Evolutionary conservation across 2,888 invertebrate species (phyloP), one percentile per base, ranked within the genome.

Genomic region (Habroteleia sp.): DNA sequence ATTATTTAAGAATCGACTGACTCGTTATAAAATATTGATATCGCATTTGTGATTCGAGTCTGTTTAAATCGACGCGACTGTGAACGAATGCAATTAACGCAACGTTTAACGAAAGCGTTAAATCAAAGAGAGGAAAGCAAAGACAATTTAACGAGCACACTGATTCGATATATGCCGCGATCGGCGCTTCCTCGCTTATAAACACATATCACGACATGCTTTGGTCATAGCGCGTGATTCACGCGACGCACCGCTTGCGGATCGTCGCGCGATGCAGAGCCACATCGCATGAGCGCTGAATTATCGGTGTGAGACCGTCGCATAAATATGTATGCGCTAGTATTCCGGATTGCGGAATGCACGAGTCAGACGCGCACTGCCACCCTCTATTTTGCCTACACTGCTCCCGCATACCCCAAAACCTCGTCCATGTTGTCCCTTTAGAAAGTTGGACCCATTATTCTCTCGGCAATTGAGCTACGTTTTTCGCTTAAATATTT

Each of bases 251-350:
- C 41, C 46, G 37, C 60, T 50, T 52, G 71, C 71, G 73, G 46
- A 60, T 37, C 56, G 73, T 66, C 54, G 73, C 69, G 65, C 71
- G 63, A 66, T 78, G 79, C 79, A 77, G 77, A 81, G 76, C 74
- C 77, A 77, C 81, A 82, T 84, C 80, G 85, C 84, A 82, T 82
- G 85, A 84, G 85, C 81, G 81, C 75, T 85, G 83, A 85, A 85
- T 85, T 85, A 85, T 84, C 83, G 84, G 83, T 80, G 54, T 76
- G 80, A 79, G 78, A 79, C 79, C 81, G 80, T 79, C 62, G 80
- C 82, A 85, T 84, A 84, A 85, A 85, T 85, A 85, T 85, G 83
- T 83, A 85, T 85, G 84, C 80, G 50, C 77, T 77, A 77, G 81
- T 82, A 85, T 84, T 83, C 79, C 78, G 80, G 83, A 82, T 83